Percentiles rank a stretch among this genome's conserved stretches.
These are phyloP conservation scores for Drosophila kanekoi DNA, from an alignment of 2,888 invertebrate species.

Conservation along the genomic window DNA sequence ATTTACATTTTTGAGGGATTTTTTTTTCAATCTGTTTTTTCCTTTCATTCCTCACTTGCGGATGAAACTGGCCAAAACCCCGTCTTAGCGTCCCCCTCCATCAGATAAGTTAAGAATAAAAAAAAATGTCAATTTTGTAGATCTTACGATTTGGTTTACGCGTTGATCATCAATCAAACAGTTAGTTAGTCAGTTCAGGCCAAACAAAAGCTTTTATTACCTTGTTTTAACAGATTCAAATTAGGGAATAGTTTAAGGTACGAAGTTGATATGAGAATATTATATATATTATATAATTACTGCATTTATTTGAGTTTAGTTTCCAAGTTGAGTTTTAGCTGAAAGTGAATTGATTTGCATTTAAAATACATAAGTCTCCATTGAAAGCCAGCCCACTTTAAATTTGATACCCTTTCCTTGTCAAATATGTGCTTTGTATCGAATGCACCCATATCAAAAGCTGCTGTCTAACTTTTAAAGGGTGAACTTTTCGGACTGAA, in stretches of 20 bases:
- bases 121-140: too few species aligned
- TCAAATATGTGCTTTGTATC: constrained; percentile 8
- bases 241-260: too few species aligned
- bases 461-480: constrained; percentile 47
- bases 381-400: background rate
- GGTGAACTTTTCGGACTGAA: background rate
- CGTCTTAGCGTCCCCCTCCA: too few species aligned
- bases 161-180: too few species aligned
- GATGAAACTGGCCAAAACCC: too few species aligned
- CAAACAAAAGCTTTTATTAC: too few species aligned
- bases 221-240: too few species aligned
- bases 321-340: background rate
- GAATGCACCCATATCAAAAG: constrained; percentile 60
- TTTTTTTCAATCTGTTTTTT: background rate
- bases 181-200: too few species aligned
- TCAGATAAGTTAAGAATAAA: too few species aligned
- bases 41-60: constrained; percentile 1
- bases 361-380: background rate
- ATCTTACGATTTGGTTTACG: too few species aligned
- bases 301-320: background rate
- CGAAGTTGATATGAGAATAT: too few species aligned
- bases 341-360: background rate
- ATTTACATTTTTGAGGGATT: background rate
- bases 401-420: constrained; percentile 27
- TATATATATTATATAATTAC: too few species aligned